phyloP scores from a whole-genome alignment of 2,113 vertebrate genomes.

The Coturnix japonica region DNA sequence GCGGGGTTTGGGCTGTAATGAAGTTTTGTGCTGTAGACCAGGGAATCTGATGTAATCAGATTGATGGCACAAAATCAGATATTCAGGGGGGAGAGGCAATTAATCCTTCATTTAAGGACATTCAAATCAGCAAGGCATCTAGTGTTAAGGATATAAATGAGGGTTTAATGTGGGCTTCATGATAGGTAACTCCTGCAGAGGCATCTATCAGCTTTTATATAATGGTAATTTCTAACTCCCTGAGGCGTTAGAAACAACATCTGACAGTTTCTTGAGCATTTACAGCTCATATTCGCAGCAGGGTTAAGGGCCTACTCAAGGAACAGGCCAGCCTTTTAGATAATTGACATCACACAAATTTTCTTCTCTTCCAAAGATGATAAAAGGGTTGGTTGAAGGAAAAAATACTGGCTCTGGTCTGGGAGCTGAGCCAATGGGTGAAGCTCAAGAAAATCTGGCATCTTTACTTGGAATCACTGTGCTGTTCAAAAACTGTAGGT shows the following conservation, averaged over 20 bases:
- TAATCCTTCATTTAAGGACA: slow-evolving; percentile 58
- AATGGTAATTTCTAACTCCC: slow-evolving; percentile 38
- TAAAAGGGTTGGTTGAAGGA: background rate
- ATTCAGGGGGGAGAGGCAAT: slow-evolving; percentile 45
- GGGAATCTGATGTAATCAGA: slow-evolving; percentile 47
- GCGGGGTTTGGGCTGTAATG: slow-evolving; percentile 49
- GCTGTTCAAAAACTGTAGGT: background rate
- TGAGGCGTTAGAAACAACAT: slow-evolving; percentile 3
- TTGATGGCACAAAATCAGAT: slow-evolving; percentile 47
- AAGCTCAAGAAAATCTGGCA: background rate
- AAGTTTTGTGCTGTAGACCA: slow-evolving; percentile 59
- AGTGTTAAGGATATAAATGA: slow-evolving; percentile 51
- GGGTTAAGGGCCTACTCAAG: background rate
- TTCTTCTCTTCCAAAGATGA: background rate
- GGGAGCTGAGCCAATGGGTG: background rate
- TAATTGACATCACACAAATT: background rate
- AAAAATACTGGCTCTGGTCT: background rate
- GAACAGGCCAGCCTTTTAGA: background rate
- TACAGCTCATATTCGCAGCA: slow-evolving; percentile 3
- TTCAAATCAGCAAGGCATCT: slow-evolving; percentile 50
- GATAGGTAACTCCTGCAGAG: slow-evolving; percentile 53
- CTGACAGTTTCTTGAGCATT: background rate
- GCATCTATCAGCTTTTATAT: slow-evolving; percentile 8
- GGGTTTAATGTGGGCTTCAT: slow-evolving; percentile 40
- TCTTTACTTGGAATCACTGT: background rate